Conservation (phyloP, 1,140 invertebrate genomes). For the Formica exsecta region DNA sequence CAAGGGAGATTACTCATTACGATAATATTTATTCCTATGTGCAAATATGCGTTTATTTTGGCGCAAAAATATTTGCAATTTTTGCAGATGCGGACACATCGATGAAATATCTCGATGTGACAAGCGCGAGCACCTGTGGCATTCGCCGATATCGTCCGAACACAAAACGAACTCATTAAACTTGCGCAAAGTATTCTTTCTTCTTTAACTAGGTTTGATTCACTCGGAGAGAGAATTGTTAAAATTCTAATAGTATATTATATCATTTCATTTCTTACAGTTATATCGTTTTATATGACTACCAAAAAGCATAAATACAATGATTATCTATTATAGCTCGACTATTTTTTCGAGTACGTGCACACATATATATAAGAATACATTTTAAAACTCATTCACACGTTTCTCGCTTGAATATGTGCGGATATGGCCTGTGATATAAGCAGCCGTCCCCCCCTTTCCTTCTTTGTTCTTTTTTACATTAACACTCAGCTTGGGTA, state of each 20-base stretch:
- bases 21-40: not conserved
- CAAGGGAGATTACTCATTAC: not conserved
- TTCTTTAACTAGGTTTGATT: not conserved
- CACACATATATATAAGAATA: slow-evolving; percentile 27
- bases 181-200: slow-evolving; percentile 16
- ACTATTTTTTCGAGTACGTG: not conserved
- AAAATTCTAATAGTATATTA: not conserved
- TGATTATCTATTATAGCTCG: not conserved
- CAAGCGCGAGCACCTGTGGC: slow-evolving; percentile 42
- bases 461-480: not conserved
- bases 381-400: slow-evolving; percentile 52
- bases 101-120: slow-evolving; percentile 7
- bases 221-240: not conserved
- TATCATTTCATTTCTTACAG: not conserved
- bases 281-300: not conserved
- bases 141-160: not conserved
- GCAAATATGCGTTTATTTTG: not conserved
- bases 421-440: not conserved
- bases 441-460: not conserved
- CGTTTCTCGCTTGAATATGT: slow-evolving; percentile 26
- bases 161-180: not conserved
- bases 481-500: not conserved
- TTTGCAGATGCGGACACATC: not conserved
- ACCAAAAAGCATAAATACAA: not conserved
- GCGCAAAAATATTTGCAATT: slow-evolving; percentile 24